These are phyloP conservation scores for Prorops nasuta DNA, from an alignment of 1,140 invertebrate genomes.

Conservation along the genomic window DNA sequence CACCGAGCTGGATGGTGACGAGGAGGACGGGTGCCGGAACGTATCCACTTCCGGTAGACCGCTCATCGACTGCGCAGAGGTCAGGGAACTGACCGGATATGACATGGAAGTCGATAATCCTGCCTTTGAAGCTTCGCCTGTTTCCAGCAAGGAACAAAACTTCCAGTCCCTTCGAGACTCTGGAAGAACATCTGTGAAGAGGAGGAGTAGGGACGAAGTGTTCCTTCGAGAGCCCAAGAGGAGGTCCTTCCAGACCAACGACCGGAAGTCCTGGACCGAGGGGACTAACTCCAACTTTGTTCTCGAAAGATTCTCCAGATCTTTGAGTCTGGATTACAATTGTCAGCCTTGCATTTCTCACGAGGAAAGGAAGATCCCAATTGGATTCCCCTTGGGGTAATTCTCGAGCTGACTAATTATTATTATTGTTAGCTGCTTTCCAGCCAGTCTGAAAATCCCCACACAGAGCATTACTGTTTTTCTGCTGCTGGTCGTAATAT, in stretches of 20 bases:
- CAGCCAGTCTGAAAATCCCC: too few species aligned
- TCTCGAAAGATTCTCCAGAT: conserved; percentile 17
- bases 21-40: conserved; percentile 5
- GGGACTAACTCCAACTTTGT: conserved; percentile 8
- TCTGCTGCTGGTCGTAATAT: too few species aligned
- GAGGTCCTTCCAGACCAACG: conserved; percentile 9
- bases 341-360: too few species aligned
- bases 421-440: too few species aligned
- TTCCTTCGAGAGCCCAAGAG: conserved; percentile 12
- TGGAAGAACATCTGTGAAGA: conserved; percentile 10
- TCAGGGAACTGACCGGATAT: not conserved
- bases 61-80: not conserved
- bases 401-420: too few species aligned
- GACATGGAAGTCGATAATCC: conserved; percentile 20
- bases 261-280: conserved; percentile 43
- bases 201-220: not conserved
- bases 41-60: conserved; percentile 1
- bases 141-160: not conserved
- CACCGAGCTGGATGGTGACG: not conserved
- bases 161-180: not conserved
- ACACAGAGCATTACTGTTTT: too few species aligned
- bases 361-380: too few species aligned
- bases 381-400: too few species aligned
- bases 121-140: conserved; percentile 23
- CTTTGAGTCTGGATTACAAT: conserved; percentile 23